Conservation (phyloP, 2,797 vertebrate genomes). For the Trichosurus vulpecula region DNA sequence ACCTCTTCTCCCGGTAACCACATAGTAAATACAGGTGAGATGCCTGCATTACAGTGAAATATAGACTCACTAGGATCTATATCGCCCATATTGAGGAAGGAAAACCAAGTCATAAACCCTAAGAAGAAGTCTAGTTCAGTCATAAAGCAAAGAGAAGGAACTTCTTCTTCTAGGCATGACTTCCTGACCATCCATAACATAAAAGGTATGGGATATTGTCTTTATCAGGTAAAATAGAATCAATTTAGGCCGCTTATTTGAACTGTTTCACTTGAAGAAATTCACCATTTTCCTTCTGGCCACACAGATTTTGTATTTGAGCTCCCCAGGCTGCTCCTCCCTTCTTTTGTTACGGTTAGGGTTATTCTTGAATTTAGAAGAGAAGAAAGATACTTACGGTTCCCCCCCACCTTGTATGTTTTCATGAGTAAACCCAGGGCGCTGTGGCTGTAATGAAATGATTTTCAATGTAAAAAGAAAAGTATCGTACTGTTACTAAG, state of each 20-base stretch:
- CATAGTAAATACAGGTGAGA: background rate
- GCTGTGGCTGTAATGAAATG: conserved; percentile 89
- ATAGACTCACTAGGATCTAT: background rate
- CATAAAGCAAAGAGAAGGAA: background rate
- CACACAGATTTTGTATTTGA: background rate
- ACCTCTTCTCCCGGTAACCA: background rate
- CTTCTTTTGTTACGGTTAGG: conserved; percentile 18
- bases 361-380: conserved; percentile 77
- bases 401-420: conserved; percentile 89
- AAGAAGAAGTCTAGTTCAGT: background rate
- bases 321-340: background rate
- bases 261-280: background rate
- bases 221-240: background rate
- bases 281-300: background rate
- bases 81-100: background rate
- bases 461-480: conserved; percentile 84
- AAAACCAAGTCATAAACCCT: background rate
- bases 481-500: conserved; percentile 70
- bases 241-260: background rate
- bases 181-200: conserved; percentile 9
- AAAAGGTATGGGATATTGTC: background rate
- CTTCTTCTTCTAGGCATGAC: background rate
- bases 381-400: conserved; percentile 89
- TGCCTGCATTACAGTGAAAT: background rate
- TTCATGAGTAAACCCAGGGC: conserved; percentile 88